Conservation (phyloP, 2,888 invertebrate species). For the Odontothrips loti region DNA sequence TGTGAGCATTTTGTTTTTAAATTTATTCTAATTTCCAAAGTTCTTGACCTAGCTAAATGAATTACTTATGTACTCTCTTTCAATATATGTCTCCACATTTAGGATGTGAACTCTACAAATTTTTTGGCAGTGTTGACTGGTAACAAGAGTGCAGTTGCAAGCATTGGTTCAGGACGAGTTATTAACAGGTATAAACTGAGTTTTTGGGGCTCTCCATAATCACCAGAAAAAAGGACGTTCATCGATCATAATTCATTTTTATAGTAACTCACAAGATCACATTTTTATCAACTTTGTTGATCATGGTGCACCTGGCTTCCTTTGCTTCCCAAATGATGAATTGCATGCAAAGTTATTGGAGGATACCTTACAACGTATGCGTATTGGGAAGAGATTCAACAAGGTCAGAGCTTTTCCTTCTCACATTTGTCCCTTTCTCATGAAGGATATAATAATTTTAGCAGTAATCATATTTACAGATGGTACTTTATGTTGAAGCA, state of each 20-base stretch:
- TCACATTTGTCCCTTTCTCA: neutral
- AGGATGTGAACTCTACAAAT: constrained; percentile 32
- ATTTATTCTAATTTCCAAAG: neutral
- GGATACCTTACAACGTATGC: constrained; percentile 46
- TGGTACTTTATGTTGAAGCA: constrained; percentile 57
- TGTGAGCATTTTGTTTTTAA: constrained; percentile 42
- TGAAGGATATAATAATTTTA: constrained; percentile 45
- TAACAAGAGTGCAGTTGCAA: constrained; percentile 47
- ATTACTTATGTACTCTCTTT: neutral
- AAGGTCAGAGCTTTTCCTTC: constrained; percentile 43
- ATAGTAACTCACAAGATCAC: constrained; percentile 54
- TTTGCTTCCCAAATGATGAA: constrained; percentile 50
- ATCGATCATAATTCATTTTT: neutral
- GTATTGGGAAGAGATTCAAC: constrained; percentile 47
- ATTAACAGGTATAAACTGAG: constrained; percentile 44
- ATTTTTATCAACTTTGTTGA: constrained; percentile 60
- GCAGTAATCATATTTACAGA: constrained; percentile 49
- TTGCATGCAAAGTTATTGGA: constrained; percentile 43
- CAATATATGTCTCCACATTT: neutral
- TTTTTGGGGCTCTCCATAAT: neutral
- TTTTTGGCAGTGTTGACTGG: constrained; percentile 56
- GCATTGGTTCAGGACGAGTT: constrained; percentile 51
- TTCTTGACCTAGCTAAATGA: neutral
- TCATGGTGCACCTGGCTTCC: constrained; percentile 56
- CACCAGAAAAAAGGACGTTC: neutral